phyloP scores from a whole-genome alignment of 2,797 vertebrate species.

The Coilia nasus region DNA sequence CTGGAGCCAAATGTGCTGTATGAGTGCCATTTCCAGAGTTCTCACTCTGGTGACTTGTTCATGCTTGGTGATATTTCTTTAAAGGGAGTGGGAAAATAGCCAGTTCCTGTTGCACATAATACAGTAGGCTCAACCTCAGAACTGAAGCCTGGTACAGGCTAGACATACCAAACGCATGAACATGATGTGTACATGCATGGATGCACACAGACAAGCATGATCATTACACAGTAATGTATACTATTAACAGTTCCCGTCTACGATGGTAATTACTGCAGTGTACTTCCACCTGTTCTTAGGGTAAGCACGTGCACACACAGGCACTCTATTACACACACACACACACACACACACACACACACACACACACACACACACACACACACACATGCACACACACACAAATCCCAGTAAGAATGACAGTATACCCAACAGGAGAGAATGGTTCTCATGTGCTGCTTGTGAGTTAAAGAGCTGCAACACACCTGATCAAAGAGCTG shows the following conservation, averaged over 20 bases:
- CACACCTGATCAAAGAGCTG: constrained; percentile 98
- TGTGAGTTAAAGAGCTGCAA: constrained; percentile 32
- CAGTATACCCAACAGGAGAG: background rate
- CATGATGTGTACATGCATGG: too few species aligned
- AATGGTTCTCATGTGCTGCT: background rate
- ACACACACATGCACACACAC: background rate
- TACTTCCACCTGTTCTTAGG: too few species aligned
- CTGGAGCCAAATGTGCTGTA: background rate
- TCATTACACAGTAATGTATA: background rate
- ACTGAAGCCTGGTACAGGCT: background rate
- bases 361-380: too few species aligned
- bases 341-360: background rate
- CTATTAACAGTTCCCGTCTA: background rate
- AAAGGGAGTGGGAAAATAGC: background rate
- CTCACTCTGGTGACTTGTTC: background rate
- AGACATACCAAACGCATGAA: background rate
- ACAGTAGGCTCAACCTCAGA: background rate
- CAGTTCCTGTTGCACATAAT: background rate
- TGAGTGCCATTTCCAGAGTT: background rate
- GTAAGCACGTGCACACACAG: background rate
- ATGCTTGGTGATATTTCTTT: background rate
- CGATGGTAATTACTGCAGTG: background rate
- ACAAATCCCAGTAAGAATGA: background rate
- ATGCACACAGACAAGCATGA: background rate
- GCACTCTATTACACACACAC: background rate